phyloP scores from a whole-genome alignment of 2,113 vertebrate species.

The Nyctibius bracteatus region DNA sequence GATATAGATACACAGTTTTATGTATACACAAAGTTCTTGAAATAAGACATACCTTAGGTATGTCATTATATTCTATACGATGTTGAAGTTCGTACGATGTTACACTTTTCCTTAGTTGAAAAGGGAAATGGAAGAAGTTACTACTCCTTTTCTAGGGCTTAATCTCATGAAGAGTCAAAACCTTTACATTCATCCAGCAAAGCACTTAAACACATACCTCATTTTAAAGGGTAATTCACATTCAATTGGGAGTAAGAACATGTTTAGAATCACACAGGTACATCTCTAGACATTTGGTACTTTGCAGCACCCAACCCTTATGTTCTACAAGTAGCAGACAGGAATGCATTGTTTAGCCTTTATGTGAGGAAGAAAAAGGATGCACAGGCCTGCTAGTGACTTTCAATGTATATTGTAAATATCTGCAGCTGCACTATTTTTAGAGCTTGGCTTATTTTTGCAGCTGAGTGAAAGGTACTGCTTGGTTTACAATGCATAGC shows the following conservation, averaged over 20 bases:
- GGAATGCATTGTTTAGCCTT: not conserved
- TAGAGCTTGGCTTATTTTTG: conserved; percentile 51
- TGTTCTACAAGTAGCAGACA: not conserved
- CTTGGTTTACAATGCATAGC: conserved; percentile 66
- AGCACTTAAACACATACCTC: not conserved
- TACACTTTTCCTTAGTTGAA: not conserved
- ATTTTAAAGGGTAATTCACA: not conserved
- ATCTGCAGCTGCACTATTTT: conserved; percentile 38
- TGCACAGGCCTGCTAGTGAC: not conserved
- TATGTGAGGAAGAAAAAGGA: not conserved
- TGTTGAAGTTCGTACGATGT: not conserved
- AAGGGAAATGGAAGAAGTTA: not conserved
- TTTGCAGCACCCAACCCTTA: not conserved
- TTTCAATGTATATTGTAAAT: not conserved
- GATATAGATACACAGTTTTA: not conserved
- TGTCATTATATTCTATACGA: not conserved
- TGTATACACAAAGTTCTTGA: not conserved
- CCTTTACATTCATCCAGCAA: not conserved
- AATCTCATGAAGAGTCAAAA: not conserved
- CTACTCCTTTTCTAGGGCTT: not conserved
- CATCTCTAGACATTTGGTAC: not conserved
- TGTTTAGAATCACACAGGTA: not conserved
- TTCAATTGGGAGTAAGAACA: not conserved
- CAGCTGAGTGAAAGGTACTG: conserved; percentile 50
- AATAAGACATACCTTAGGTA: not conserved